phyloP scores from a whole-genome alignment of 2,113 vertebrate genomes.

The Echinops telfairi region DNA sequence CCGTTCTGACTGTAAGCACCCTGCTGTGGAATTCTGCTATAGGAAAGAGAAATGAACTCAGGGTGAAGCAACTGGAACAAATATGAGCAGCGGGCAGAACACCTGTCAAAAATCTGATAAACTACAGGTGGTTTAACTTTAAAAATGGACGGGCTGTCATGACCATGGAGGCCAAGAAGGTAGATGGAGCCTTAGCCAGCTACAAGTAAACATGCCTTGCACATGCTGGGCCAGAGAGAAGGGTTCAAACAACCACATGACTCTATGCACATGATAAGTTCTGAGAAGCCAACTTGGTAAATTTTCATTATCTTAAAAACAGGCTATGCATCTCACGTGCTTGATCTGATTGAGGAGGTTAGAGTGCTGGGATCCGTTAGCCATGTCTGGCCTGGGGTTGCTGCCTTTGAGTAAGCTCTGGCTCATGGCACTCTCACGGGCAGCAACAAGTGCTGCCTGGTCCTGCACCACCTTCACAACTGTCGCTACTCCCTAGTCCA shows the following conservation, averaged over 20 bases:
- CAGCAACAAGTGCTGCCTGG: too few relatives aligned
- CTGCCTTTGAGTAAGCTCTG: not conserved
- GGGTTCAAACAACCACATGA: not conserved
- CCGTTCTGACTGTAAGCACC: not conserved
- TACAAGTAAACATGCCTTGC: not conserved
- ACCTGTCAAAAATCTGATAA: not conserved
- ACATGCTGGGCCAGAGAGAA: not conserved
- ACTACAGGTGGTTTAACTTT: not conserved
- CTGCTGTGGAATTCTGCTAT: not conserved
- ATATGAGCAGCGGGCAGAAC: not conserved
- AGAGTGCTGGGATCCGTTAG: not conserved
- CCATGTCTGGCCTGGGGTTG: not conserved
- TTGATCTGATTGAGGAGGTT: not conserved
- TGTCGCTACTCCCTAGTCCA: too few relatives aligned
- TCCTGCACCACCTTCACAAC: too few relatives aligned
- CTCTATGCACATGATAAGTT: not conserved
- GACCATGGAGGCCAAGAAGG: not conserved
- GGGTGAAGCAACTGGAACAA: slow-evolving; percentile 43
- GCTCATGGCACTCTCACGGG: not conserved
- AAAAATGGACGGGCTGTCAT: not conserved
- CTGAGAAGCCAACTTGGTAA: not conserved
- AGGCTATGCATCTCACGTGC: not conserved
- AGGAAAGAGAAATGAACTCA: not conserved
- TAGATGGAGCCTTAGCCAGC: not conserved
- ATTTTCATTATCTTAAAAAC: not conserved